Evolutionary conservation across 2,797 vertebrate species (phyloP).

Genomic region (Schizopygopsis pylzovi): DNA sequence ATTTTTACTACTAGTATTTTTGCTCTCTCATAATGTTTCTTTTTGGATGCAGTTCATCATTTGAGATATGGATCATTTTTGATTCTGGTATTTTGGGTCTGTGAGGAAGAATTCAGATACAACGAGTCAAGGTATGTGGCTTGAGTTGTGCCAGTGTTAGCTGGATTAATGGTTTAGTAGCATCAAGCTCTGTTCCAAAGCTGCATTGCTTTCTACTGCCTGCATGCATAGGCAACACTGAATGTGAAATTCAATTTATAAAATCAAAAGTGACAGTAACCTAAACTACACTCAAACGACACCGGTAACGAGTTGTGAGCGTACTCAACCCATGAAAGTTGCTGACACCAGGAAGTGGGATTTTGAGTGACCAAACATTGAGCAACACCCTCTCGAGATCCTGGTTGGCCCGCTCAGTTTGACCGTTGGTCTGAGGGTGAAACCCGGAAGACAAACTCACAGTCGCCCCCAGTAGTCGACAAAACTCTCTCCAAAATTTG

Average conservation of each 20-base stretch:
- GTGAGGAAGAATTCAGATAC: not conserved
- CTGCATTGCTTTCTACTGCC: not conserved
- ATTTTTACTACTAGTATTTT: conserved; percentile 36
- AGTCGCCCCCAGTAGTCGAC: too few species aligned
- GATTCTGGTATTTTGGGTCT: conserved; percentile 1
- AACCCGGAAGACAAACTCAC: too few species aligned
- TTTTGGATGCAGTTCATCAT: not conserved
- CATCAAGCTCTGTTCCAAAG: not conserved
- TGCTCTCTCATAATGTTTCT: conserved; percentile 50
- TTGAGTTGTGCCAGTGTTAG: not conserved
- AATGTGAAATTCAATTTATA: not conserved
- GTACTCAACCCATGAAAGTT: too few species aligned
- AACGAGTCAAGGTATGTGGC: not conserved
- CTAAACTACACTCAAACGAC: too few species aligned
- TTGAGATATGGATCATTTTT: not conserved
- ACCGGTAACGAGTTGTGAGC: too few species aligned
- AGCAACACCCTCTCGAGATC: too few species aligned
- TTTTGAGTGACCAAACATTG: too few species aligned
- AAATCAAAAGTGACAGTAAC: not conserved
- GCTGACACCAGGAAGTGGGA: too few species aligned
- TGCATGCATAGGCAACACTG: not conserved
- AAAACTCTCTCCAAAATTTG: too few species aligned
- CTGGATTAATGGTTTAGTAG: not conserved
- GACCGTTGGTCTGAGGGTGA: too few species aligned
- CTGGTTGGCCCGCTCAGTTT: too few species aligned